These are phyloP conservation scores for Eidolon dupreanum DNA, from an alignment of 2,797 vertebrate genomes.

Conservation along the genomic window DNA sequence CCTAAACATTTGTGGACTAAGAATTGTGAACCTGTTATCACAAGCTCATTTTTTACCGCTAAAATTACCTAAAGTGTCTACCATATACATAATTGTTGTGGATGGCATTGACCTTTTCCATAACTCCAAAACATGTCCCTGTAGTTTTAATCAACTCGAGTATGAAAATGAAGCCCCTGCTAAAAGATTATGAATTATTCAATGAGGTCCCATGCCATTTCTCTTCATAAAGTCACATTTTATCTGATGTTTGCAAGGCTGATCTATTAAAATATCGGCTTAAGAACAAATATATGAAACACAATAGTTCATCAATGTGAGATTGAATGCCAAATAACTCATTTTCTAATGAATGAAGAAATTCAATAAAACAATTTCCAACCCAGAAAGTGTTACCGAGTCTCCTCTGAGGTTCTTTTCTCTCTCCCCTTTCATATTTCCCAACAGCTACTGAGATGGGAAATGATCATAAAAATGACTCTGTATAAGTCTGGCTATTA, in stretches of 20 bases:
- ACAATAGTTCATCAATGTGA: background rate
- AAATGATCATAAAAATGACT: background rate
- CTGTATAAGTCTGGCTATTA: background rate
- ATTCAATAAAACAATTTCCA: background rate
- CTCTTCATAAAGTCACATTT: background rate
- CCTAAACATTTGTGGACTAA: background rate
- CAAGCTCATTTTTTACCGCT: background rate
- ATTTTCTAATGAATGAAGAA: background rate
- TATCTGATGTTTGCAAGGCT: background rate
- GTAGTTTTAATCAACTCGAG: background rate
- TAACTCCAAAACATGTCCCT: background rate
- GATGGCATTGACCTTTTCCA: background rate
- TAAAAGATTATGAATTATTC: background rate
- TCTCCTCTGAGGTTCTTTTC: background rate
- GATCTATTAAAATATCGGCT: background rate
- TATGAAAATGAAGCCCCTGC: background rate
- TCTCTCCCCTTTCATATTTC: background rate
- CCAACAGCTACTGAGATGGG: background rate
- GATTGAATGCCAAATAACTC: background rate
- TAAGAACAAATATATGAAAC: background rate
- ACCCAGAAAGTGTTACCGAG: background rate
- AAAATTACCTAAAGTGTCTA: background rate
- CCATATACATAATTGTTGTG: background rate
- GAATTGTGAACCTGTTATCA: constrained; percentile 3
- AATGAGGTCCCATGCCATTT: background rate